A percentile compares a stretch with the other conserved stretches of the same genome.
Evolutionary conservation across 2,888 invertebrate species (phyloP).

Genomic region (Rhodophaea formosa): DNA sequence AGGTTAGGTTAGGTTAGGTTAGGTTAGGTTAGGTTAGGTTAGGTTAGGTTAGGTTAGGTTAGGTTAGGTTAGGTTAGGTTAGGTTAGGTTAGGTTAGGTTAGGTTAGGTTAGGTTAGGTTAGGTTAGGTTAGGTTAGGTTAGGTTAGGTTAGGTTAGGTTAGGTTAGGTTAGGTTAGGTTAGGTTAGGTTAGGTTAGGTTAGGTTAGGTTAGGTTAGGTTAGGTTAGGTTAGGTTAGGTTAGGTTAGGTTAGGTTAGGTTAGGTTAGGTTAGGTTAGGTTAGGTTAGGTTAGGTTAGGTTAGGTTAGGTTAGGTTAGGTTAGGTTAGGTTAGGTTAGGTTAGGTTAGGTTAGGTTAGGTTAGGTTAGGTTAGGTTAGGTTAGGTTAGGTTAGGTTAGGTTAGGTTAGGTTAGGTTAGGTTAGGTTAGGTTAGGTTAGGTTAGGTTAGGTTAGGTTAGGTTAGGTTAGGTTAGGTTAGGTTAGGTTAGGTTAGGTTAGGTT

Average conservation of each 20-base stretch:
- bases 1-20: conserved; percentile 7
- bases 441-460: conserved; percentile 1
- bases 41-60: conserved; percentile 9
- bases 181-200: conserved; percentile 1
- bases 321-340: conserved; percentile 1
- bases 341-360: conserved; percentile 1
- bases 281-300: conserved; percentile 1
- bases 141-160: neutral
- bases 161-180: conserved; percentile 1
- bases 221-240: conserved; percentile 1
- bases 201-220: conserved; percentile 1
- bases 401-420: conserved; percentile 1
- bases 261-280: conserved; percentile 1
- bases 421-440: conserved; percentile 1
- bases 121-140: neutral
- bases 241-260: conserved; percentile 1
- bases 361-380: conserved; percentile 1
- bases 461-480: conserved; percentile 1
- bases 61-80: conserved; percentile 10
- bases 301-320: conserved; percentile 1
- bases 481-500: conserved; percentile 1
- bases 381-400: conserved; percentile 1
- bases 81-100: conserved; percentile 7
- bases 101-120: neutral
- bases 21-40: conserved; percentile 9